Evolutionary conservation across 2,888 invertebrate genomes (phyloP).

Genomic region (Caenorhabditis panamensis): DNA sequence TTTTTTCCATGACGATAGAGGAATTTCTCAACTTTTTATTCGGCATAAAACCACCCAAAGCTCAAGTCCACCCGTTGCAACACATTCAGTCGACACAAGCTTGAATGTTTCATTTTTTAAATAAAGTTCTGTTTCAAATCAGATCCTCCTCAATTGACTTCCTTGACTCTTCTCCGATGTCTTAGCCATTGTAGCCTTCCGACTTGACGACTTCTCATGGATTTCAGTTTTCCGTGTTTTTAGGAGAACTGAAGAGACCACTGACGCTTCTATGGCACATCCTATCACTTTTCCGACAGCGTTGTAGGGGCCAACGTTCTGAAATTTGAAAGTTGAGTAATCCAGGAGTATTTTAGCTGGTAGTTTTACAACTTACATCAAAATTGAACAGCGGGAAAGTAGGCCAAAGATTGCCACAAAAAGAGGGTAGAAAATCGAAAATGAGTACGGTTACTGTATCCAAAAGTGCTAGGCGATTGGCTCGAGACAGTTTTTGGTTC

Average conservation of each 20-base stretch:
- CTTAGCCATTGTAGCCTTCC: not conserved
- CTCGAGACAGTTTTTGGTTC: not conserved
- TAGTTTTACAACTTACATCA: constrained; percentile 3
- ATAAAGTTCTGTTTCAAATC: too few relatives aligned
- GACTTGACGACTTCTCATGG: not conserved
- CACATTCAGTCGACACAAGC: too few relatives aligned
- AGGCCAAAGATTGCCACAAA: constrained; percentile 5
- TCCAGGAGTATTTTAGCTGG: not conserved
- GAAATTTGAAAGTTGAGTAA: not conserved
- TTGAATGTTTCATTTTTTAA: too few relatives aligned
- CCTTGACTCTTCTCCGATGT: not conserved
- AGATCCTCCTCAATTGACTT: not conserved
- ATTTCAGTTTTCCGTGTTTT: not conserved
- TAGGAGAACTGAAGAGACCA: not conserved
- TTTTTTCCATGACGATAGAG: too few relatives aligned
- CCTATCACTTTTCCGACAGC: constrained; percentile 29
- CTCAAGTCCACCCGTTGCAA: too few relatives aligned
- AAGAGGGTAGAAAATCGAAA: constrained; percentile 7
- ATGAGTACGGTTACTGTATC: constrained; percentile 6
- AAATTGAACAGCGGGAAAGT: constrained; percentile 6
- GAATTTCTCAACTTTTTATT: too few relatives aligned
- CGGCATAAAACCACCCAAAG: too few relatives aligned
- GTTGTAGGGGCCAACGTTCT: constrained; percentile 32
- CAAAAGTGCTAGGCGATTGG: constrained; percentile 12
- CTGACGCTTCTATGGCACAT: constrained; percentile 30